phyloP scores from a whole-genome alignment of 2,797 vertebrate genomes.

The Paratrypauchen microcephalus region DNA sequence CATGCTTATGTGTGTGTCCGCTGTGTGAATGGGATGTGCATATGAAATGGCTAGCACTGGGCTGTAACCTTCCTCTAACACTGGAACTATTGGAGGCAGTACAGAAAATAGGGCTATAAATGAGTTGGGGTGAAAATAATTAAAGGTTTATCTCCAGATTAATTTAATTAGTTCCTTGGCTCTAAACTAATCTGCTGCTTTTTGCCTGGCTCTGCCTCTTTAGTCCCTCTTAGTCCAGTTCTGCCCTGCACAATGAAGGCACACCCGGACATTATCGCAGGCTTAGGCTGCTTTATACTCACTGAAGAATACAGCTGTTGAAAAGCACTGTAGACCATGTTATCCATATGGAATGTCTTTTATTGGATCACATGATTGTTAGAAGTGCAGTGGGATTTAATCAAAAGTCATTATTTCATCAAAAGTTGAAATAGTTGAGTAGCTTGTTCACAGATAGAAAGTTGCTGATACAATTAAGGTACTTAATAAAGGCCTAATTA shows the following conservation, averaged over 20 bases:
- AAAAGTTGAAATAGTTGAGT: background rate
- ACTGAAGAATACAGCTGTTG: conserved; percentile 25
- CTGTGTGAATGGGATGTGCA: background rate
- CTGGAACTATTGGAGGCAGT: conserved; percentile 22
- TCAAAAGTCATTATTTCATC: background rate
- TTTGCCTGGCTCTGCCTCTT: conserved; percentile 65
- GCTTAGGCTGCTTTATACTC: conserved; percentile 46
- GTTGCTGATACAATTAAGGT: no score
- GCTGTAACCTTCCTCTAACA: conserved; percentile 33
- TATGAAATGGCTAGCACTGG: conserved; percentile 21
- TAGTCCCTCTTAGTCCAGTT: conserved; percentile 47
- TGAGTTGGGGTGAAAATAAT: conserved; percentile 61
- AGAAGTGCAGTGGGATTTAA: no score
- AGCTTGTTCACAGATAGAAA: background rate
- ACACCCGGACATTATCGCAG: conserved; percentile 38
- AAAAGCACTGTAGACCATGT: conserved; percentile 31
- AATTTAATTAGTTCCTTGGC: conserved; percentile 71
- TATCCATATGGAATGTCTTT: background rate
- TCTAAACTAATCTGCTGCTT: conserved; percentile 63
- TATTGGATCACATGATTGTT: background rate
- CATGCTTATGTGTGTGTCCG: background rate
- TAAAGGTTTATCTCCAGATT: conserved; percentile 69
- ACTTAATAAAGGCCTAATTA: no score
- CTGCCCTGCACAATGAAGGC: conserved; percentile 42
- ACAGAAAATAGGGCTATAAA: conserved; percentile 41